Base-by-base conservation (phyloP, 2,888 invertebrate species). In the Beris morrisii region DNA sequence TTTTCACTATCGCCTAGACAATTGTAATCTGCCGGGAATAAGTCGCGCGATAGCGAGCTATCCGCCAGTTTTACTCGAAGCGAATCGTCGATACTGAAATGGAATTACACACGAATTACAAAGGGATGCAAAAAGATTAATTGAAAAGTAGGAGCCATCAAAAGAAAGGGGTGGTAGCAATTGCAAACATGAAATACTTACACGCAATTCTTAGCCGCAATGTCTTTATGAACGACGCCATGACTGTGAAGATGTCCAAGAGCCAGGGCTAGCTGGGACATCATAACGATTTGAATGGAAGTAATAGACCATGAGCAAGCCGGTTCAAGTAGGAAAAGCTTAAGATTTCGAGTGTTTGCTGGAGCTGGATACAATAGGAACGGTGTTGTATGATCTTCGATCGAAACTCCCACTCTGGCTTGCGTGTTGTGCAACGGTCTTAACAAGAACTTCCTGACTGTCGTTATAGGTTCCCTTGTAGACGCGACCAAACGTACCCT, bases 1-100 rank as follows among this genome's bases (percentile, higher is more conserved):
- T 94, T 94, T 78, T 95, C 95, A 76, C 94, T 94, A 82, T 95
- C 95, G 3, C 93, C 95, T 69, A 95, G 84, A 80, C 95, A 95
- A 79, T 94, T 92, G 82, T 97, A 97, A 81, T 97, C 97, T 70
- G 87, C 88, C 13, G 96, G 92, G 82, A 96, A 97, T 69, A 97
- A 83, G 80, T 97, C 97, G 65, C 94, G 85, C 43, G 95, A 88
- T 71, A 97, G 81, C 45, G 94, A 92, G 76, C 89, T 91, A 82
- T 97, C 97, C 43, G 92, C 88, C 74, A 97, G 83, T 81, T 92
- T 91, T 72, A 96, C 90, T 76, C 88, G 87, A 74, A 92, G 82
- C 77, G 89, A 88, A 77, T 89, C 89, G 75, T 90, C 90, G 71
- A 90, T 86, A 69, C 90, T 90, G 76, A 44, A 43, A 52, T n/a